Conservation (phyloP, 2,113 vertebrate species). For the Lophius piscatorius region DNA sequence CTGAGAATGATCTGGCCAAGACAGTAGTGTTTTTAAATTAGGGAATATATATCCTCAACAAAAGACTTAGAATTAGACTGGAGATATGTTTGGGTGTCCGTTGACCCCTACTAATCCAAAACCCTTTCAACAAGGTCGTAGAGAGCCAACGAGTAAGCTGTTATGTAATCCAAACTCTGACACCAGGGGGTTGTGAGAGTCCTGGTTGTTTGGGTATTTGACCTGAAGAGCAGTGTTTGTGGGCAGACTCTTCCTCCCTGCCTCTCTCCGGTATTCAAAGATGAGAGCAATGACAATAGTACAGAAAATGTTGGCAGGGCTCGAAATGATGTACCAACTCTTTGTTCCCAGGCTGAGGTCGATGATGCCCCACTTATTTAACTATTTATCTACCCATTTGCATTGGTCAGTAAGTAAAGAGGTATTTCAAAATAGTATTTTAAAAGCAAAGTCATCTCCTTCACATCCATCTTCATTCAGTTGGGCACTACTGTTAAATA, state of each 20-base stretch:
- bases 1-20: no score
- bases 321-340: background rate
- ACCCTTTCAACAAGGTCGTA: slow-evolving; percentile 1
- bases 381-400: no score
- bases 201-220: slow-evolving; percentile 4
- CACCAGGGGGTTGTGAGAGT: background rate
- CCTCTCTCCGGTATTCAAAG: background rate
- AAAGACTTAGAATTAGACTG: no score
- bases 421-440: background rate
- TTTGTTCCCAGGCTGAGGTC: background rate
- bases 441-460: no score
- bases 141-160: background rate
- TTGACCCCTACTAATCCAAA: slow-evolving; percentile 29
- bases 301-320: background rate
- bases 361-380: no score
- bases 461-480: no score
- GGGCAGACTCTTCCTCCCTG: background rate
- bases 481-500: no score
- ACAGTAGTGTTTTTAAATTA: no score
- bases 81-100: slow-evolving; percentile 32
- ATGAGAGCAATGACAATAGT: no score
- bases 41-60: no score
- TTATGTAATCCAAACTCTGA: slow-evolving; percentile 40
- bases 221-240: slow-evolving; percentile 4
- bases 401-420: no score